Percentiles rank a stretch among this genome's conserved stretches.
Conservation (phyloP, 2,888 invertebrate species). For the Cabera pusaria region DNA sequence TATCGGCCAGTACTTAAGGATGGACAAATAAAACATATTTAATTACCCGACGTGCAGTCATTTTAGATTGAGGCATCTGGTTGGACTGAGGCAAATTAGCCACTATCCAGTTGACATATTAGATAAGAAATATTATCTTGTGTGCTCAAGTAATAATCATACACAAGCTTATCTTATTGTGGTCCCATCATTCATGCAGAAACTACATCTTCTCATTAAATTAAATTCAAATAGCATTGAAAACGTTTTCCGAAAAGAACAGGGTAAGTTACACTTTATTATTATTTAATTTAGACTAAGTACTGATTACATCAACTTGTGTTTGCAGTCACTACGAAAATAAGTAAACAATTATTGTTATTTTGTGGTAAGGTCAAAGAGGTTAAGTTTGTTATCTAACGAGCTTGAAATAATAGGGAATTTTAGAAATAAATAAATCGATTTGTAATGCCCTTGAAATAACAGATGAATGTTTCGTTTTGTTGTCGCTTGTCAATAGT, state of each 20-base stretch:
- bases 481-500: neutral
- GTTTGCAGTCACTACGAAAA: conserved; percentile 10
- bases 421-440: too few relatives aligned
- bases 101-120: conserved; percentile 59
- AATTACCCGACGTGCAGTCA: conserved; percentile 73
- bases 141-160: conserved; percentile 51
- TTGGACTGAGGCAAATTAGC: conserved; percentile 66
- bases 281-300: too few relatives aligned
- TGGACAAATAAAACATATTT: conserved; percentile 31
- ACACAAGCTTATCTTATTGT: conserved; percentile 41
- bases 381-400: conserved; percentile 71
- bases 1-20: conserved; percentile 15
- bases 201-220: conserved; percentile 45
- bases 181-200: conserved; percentile 43
- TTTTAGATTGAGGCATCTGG: conserved; percentile 64
- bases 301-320: too few relatives aligned
- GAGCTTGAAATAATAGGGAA: conserved; percentile 23
- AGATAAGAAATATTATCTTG: conserved; percentile 71
- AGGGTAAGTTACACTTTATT: too few relatives aligned
- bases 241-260: too few relatives aligned
- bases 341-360: conserved; percentile 18
- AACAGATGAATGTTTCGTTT: neutral
- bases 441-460: too few relatives aligned
- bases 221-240: too few relatives aligned
- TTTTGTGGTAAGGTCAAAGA: conserved; percentile 51